These are phyloP conservation scores for Nyctibius grandis DNA, from an alignment of 2,797 vertebrate species.

Conservation along the genomic window DNA sequence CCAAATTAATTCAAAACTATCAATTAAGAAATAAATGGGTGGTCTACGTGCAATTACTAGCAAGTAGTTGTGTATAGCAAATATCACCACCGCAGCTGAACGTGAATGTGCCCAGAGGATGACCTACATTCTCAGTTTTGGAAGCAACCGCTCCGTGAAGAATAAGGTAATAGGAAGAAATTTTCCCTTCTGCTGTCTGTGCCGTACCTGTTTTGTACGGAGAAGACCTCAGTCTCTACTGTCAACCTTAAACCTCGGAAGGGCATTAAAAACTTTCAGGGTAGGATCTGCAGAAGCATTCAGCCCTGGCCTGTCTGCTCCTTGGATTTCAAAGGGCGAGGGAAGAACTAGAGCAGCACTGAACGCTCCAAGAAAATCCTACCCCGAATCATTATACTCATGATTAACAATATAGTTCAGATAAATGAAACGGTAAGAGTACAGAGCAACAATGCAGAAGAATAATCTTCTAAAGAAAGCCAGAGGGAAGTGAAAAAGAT, in stretches of 20 bases:
- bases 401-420: background rate
- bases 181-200: background rate
- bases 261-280: constrained; percentile 44
- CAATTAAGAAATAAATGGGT: constrained; percentile 44
- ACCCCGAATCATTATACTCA: background rate
- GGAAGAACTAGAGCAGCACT: background rate
- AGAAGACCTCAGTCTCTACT: constrained; percentile 13
- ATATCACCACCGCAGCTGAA: background rate
- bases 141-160: constrained; percentile 18
- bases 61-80: constrained; percentile 7
- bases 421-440: constrained; percentile 19
- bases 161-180: constrained; percentile 1
- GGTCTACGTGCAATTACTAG: constrained; percentile 26
- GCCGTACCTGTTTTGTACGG: background rate
- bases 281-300: constrained; percentile 5
- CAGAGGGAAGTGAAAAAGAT: constrained; percentile 29
- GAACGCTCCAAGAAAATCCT: background rate
- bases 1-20: background rate
- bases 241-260: background rate
- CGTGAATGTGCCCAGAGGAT: constrained; percentile 1
- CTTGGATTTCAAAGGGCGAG: background rate
- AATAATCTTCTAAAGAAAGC: constrained; percentile 18
- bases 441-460: constrained; percentile 47
- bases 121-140: constrained; percentile 14
- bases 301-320: background rate